These are phyloP conservation scores for Microdon myrmicae DNA, from an alignment of 2,888 invertebrate species.

Conservation along the genomic window DNA sequence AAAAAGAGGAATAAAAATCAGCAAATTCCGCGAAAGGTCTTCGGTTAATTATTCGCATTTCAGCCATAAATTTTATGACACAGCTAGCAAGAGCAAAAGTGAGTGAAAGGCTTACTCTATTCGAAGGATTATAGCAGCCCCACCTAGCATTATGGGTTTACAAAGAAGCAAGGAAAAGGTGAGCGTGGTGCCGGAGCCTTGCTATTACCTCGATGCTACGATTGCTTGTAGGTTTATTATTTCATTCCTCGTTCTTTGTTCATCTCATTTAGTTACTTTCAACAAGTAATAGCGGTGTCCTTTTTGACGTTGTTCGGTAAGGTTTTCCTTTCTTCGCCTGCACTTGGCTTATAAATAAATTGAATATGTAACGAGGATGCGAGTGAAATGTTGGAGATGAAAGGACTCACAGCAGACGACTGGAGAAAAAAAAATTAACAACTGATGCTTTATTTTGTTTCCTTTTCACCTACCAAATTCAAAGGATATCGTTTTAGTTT, in stretches of 20 bases:
- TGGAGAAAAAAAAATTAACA: constrained; percentile 30
- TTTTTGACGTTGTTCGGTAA: constrained; percentile 27
- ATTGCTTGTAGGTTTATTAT: too few species aligned
- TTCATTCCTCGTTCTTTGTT: too few species aligned
- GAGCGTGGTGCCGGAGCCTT: constrained; percentile 29
- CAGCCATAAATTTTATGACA: too few species aligned
- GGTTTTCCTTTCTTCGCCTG: constrained; percentile 31
- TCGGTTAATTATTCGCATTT: too few species aligned
- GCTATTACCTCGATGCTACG: too few species aligned
- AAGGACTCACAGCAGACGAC: not conserved
- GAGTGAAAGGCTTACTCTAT: too few species aligned
- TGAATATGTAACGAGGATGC: constrained; percentile 43
- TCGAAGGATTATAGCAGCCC: constrained; percentile 3
- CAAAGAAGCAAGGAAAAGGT: constrained; percentile 6
- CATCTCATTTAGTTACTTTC: not conserved
- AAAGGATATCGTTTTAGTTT: constrained; percentile 51
- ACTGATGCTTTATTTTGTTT: constrained; percentile 28
- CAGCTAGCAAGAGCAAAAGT: too few species aligned
- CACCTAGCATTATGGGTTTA: not conserved
- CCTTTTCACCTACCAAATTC: constrained; percentile 25
- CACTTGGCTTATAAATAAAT: constrained; percentile 46
- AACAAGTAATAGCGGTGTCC: constrained; percentile 4
- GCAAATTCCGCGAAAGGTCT: too few species aligned
- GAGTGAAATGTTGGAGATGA: not conserved
- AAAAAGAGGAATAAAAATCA: too few species aligned